Evolutionary conservation across 37 sponge, comb jelly and placozoan species (phyloP).

Genomic region (Geodia barretti): DNA sequence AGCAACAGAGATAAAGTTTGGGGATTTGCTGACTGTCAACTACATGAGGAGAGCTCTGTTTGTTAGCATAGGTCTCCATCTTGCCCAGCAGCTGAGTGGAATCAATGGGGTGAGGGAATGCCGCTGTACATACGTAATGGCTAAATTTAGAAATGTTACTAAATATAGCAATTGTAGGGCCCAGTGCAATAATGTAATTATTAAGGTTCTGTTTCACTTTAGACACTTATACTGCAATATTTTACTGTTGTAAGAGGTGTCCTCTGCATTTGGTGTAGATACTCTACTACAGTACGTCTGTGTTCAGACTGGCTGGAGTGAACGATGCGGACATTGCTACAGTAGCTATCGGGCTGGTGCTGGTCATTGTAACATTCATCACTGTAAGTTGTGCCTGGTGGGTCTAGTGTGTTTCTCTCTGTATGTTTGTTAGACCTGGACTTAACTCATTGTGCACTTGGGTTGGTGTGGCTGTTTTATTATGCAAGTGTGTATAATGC

Average conservation of each 20-base stretch:
- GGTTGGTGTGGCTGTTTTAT: neutral
- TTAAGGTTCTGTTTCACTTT: neutral
- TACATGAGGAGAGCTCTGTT: constrained; percentile 22
- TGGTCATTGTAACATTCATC: constrained; percentile 44
- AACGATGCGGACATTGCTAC: constrained; percentile 39
- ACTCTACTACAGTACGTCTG: constrained; percentile 49
- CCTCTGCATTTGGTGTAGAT: constrained; percentile 22
- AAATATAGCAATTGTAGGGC: too few relatives aligned
- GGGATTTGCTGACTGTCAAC: neutral
- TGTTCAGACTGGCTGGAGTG: constrained; percentile 57
- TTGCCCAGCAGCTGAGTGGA: constrained; percentile 66
- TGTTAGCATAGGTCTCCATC: constrained; percentile 42
- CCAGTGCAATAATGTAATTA: neutral
- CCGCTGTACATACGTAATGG: neutral
- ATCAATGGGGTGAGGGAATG: constrained; percentile 43
- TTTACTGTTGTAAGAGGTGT: too few relatives aligned
- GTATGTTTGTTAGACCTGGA: too few relatives aligned
- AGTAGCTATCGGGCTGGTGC: constrained; percentile 2
- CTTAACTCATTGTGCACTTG: neutral
- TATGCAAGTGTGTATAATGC: neutral
- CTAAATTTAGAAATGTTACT: too few relatives aligned
- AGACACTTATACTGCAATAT: neutral
- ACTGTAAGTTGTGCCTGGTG: constrained; percentile 62
- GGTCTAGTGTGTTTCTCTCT: too few relatives aligned
- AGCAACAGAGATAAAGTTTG: neutral